Conservation (phyloP, 1,140 invertebrate genomes). For the Drosophila paulistorum region DNA sequence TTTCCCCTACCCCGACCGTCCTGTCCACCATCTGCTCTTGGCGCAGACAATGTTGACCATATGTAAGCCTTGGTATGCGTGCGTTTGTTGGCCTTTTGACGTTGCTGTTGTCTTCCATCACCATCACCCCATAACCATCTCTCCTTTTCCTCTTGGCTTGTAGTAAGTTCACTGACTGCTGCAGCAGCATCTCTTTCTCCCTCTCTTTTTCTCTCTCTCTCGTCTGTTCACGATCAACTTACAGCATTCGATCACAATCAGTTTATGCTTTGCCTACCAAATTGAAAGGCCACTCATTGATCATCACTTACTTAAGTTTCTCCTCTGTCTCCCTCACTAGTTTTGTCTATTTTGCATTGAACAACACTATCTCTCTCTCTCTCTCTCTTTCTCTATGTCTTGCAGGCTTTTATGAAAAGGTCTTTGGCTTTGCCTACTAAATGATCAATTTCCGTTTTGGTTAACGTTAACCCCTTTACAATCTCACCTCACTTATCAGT, state of each 20-base stretch:
- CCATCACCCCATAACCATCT: slow-evolving; percentile 29
- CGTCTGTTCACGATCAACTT: slow-evolving; percentile 24
- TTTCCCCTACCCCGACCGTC: neutral
- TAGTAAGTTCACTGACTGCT: slow-evolving; percentile 61
- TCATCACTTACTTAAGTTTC: slow-evolving; percentile 35
- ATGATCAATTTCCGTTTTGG: slow-evolving; percentile 69
- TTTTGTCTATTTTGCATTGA: too few relatives aligned
- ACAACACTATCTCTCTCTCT: slow-evolving; percentile 30
- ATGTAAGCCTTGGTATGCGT: slow-evolving; percentile 58
- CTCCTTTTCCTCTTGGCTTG: slow-evolving; percentile 50
- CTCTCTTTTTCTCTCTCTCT: neutral
- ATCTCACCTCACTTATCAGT: slow-evolving; percentile 20
- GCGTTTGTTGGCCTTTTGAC: slow-evolving; percentile 76
- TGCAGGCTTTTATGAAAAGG: slow-evolving; percentile 39
- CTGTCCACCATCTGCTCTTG: neutral
- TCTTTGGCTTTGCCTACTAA: slow-evolving; percentile 54
- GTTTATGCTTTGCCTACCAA: slow-evolving; percentile 75
- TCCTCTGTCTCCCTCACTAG: neutral
- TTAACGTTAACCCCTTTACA: slow-evolving; percentile 35
- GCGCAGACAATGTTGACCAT: slow-evolving; percentile 60
- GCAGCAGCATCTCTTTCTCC: slow-evolving; percentile 25
- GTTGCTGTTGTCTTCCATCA: slow-evolving; percentile 39
- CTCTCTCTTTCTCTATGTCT: neutral
- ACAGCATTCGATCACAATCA: slow-evolving; percentile 71
- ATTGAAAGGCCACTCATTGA: slow-evolving; percentile 74